Evolutionary conservation across 2,113 vertebrate genomes (phyloP), one percentile per base, ranked within the genome.

Genomic region (Regulus satrapa): DNA sequence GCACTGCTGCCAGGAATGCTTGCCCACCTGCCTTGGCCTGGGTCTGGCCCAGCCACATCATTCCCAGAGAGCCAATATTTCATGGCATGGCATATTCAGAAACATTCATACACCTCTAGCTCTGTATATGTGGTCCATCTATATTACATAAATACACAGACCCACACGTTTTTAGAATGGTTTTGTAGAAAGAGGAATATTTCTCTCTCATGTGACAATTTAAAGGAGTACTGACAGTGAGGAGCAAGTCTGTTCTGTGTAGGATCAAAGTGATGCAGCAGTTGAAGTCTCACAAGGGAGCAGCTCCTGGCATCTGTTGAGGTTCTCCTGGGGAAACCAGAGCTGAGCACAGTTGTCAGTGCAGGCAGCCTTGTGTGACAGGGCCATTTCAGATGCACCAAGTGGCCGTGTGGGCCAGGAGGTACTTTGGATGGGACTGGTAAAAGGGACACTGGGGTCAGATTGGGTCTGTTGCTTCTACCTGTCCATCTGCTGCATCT

Each of bases 401-500:
- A 95, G 96, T 94, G 96, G 97, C 94, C 93, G 88, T 89, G 91
- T 77, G 97, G 97, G 89, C 98, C 96, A 96, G 97, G 94, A 95
- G 96, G 98, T 95, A 95, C 96, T 95, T 97, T 98, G 89, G 92
- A 95, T 94, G 94, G 78, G 88, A 54, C 95, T 97, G 97, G 91
- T 97, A 92, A 96, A 98, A 98, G 96, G 77, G 79, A 67, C 89
- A 1, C 55, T 95, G 96, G 96, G 59, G 93, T 97, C 97, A 98
- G 89, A 96, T 98, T 95, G 97, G 96, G 94, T 96, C 95, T 97
- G 93, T 92, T 98, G 97, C 98, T 98, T 97, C 98, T 97, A 97
- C 97, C 98, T 98, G 97, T 97, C 97, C 97, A 97, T 98, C 98
- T 98, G 96, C 93, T 91, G 56, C 71, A n/a, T 58, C 38, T 66